Evolutionary conservation across 2,113 vertebrate species (phyloP), one percentile per base, ranked within the genome.

Genomic region (Eptatretus burgeri): DNA sequence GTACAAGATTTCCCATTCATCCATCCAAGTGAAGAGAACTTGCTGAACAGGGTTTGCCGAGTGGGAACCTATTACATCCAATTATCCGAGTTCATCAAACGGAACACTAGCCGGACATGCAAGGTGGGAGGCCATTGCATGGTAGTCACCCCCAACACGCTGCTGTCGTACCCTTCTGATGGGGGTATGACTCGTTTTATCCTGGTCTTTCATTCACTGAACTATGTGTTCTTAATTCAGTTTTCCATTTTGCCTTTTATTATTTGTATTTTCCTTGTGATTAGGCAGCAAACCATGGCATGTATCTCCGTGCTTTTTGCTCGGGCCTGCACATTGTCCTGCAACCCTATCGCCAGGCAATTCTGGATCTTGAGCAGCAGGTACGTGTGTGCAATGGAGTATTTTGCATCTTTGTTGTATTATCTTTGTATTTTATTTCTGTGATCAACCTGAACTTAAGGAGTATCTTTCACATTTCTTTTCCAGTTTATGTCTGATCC

Each of bases 311-410:
- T 60, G 91, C 91, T 5, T 94, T 98, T 75, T 98, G 89, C 74
- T 86, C 87, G 0, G 91, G 91, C 1, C 76, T 98, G 9, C 84
- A 93, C 72, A 88, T 89, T 0, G 78, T 91, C 71, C 73, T 98
- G 70, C 84, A 88, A 73, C 85, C 91, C 0, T 98, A 98, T 73
- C 77, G 91, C 67, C 86, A 94, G 72, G 81, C 83, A 2, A 72
- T 98, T 11, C 81, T 98, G 67, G 89, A 91, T 71, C 75, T 98
- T 4, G 91, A 98, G 66, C 88, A 87, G 70, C 87, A 98, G 81
- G 91, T 98, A 69, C 75, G 13, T 41, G 27, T 41, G 27, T 41
- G 27, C 27, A 41, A 41, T 41, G 27, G 27, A 41, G 27, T 41
- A 41, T 41, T 41, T 41, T 41, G 27, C 27, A 41, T 41, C 27